A percentile compares a stretch with the other conserved stretches of the same genome.
These are phyloP conservation scores for Empidonax alnorum DNA, from an alignment of 2,113 vertebrate genomes.

Conservation along the genomic window DNA sequence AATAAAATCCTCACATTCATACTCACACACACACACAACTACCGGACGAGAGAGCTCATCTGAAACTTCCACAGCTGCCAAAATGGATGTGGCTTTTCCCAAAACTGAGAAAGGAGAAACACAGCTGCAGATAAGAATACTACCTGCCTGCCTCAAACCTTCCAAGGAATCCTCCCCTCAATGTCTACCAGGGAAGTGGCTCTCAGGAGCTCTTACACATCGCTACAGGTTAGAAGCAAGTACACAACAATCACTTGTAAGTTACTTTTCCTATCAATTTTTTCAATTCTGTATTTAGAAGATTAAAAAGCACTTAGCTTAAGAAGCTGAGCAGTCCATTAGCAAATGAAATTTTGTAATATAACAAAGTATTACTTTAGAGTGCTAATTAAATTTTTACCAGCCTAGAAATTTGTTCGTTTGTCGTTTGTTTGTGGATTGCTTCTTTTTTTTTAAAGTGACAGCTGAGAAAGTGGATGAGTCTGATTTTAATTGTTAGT, in stretches of 20 bases:
- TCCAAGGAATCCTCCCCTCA: background rate
- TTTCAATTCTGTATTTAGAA: background rate
- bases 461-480: background rate
- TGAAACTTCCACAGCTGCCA: background rate
- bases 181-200: background rate
- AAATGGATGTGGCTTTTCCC: background rate
- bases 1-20: constrained; percentile 2
- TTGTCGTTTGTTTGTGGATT: background rate
- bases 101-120: background rate
- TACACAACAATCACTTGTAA: background rate
- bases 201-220: background rate
- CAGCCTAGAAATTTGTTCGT: background rate
- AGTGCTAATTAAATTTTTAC: background rate
- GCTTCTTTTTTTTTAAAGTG: background rate
- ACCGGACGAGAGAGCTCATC: background rate
- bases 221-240: background rate
- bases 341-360: background rate
- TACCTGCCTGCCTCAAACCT: background rate
- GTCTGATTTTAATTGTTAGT: background rate
- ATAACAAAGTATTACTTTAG: background rate
- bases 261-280: background rate
- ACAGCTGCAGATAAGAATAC: background rate
- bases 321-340: background rate
- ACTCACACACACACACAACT: background rate
- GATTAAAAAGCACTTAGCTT: background rate